Evolutionary conservation across 2,888 invertebrate species (phyloP).

Genomic region (Tuta absoluta): DNA sequence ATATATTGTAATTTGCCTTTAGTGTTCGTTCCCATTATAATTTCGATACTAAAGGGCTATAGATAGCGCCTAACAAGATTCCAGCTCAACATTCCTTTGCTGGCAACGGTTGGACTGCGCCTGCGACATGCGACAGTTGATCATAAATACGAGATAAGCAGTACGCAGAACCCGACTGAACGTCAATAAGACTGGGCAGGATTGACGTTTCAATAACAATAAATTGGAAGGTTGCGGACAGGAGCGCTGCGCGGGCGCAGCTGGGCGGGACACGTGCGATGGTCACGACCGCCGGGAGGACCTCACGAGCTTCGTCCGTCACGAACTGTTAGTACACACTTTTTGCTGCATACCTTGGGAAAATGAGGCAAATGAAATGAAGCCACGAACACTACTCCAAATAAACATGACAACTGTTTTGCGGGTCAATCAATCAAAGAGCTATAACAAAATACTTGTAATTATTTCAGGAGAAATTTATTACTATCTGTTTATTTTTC

Average conservation of each 20-base stretch:
- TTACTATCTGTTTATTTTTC: too few relatives aligned
- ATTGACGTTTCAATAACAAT: slow-evolving; percentile 62
- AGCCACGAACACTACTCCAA: not conserved
- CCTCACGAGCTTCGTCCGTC: slow-evolving; percentile 51
- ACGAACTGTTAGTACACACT: slow-evolving; percentile 20
- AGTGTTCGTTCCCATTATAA: not conserved
- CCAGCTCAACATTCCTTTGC: not conserved
- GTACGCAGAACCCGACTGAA: slow-evolving; percentile 26
- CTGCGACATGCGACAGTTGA: slow-evolving; percentile 16
- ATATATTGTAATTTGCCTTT: not conserved
- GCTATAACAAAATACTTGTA: too few relatives aligned
- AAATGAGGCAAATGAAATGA: not conserved
- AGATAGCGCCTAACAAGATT: slow-evolving; percentile 12
- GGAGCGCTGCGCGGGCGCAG: slow-evolving; percentile 30
- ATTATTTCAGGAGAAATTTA: too few relatives aligned
- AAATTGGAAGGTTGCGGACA: slow-evolving; percentile 49
- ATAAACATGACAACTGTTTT: not conserved
- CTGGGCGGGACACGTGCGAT: slow-evolving; percentile 62
- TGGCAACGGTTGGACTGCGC: not conserved
- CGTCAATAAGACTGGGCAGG: slow-evolving; percentile 31
- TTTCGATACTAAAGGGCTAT: not conserved
- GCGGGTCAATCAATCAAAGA: too few relatives aligned
- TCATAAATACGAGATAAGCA: slow-evolving; percentile 24
- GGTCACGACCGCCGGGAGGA: slow-evolving; percentile 59
- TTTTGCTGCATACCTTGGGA: slow-evolving; percentile 8